A percentile compares a stretch with the other conserved stretches of the same genome.
These are phyloP conservation scores for Chloebia gouldiae DNA, from an alignment of 2,113 vertebrate species.

Conservation along the genomic window DNA sequence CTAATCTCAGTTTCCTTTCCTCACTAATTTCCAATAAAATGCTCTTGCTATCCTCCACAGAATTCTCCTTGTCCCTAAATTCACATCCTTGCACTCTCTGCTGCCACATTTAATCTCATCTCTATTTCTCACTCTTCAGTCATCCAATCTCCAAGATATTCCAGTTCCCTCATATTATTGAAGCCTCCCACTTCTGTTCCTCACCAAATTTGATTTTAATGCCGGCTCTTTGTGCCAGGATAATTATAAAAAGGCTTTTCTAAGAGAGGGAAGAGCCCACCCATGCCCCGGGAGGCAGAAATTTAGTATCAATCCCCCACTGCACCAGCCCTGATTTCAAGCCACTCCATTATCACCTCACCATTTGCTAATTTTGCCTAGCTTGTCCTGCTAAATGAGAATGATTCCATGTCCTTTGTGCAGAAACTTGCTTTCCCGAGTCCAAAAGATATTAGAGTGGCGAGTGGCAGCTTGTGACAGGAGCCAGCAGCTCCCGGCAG, in stretches of 20 bases:
- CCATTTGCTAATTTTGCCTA: neutral
- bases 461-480: neutral
- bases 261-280: neutral
- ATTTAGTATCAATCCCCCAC: neutral
- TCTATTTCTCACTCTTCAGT: neutral
- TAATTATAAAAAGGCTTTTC: neutral
- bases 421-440: neutral
- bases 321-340: neutral
- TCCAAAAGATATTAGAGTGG: neutral
- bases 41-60: neutral
- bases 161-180: neutral
- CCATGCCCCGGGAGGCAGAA: neutral
- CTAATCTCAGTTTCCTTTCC: neutral
- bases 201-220: neutral
- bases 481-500: neutral
- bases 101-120: neutral
- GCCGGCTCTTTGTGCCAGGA: neutral
- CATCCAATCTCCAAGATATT: neutral
- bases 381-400: neutral
- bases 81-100: neutral
- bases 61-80: neutral
- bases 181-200: neutral
- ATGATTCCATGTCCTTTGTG: rapidly evolving
- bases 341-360: neutral
- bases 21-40: neutral